Conservation (phyloP, 1,140 invertebrate genomes). For the Drosophila tani region DNA sequence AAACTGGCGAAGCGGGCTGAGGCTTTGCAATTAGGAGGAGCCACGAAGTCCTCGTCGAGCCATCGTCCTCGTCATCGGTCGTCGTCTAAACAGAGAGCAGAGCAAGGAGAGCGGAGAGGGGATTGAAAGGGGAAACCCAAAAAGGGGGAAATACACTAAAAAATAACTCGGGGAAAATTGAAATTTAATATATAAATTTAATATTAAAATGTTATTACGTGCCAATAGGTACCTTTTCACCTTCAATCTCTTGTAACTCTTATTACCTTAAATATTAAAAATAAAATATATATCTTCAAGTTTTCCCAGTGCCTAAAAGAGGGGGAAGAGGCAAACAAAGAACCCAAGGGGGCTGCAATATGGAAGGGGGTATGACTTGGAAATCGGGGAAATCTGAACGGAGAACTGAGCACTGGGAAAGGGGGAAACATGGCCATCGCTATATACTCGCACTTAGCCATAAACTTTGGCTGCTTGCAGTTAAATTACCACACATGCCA, state of each 20-base stretch:
- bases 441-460: constrained; percentile 77
- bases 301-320: neutral
- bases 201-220: too few species aligned
- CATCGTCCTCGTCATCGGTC: constrained; percentile 48
- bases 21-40: constrained; percentile 82
- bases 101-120: neutral
- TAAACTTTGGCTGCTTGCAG: constrained; percentile 81
- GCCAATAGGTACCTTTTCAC: too few species aligned
- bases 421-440: constrained; percentile 45
- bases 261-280: neutral
- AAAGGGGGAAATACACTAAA: constrained; percentile 1
- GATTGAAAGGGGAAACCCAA: neutral
- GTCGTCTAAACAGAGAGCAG: constrained; percentile 45
- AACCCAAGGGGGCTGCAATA: neutral
- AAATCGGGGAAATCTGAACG: constrained; percentile 27
- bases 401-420: constrained; percentile 19
- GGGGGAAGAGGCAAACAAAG: constrained; percentile 7
- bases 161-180: neutral
- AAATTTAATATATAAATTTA: too few species aligned
- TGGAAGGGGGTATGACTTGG: constrained; percentile 12
- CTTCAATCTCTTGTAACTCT: too few species aligned
- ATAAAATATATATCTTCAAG: neutral
- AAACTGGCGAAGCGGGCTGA: constrained; percentile 41
- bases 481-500: constrained; percentile 75
- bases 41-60: constrained; percentile 62